Base-by-base conservation (phyloP, 2,113 vertebrate species). In the Rhabdomys dilectus region DNA sequence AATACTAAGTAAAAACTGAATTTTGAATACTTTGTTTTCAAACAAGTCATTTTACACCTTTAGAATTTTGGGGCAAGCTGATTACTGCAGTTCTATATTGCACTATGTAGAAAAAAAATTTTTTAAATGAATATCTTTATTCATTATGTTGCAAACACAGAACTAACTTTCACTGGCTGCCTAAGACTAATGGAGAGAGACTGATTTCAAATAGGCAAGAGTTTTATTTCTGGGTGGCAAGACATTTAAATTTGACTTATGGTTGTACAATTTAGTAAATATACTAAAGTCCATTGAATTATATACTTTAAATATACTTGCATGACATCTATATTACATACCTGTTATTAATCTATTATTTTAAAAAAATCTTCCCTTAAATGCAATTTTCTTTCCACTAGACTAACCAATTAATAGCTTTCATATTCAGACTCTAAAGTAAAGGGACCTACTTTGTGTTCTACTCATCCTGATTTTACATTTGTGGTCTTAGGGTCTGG, bases 1-100 rank as follows among this genome's bases (percentile, higher is more conserved):
- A 94, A 42, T 26, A 68, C 4, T 26, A 96, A 51, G 36, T 82
- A 22, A 91, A 81, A 94, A 82, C 19, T 94, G 75, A 96, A 89
- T 42, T 93, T 84, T 91, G 88, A 88, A 94, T 16, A 86, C 5
- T 45, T 89, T 58, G 34, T n/a, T 82, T 82, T 39, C 36, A 82
- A 60, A 26, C 53, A 82, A 78, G 48, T 39, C 53, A 82, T 82
- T 60, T 81, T 58, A 58, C 5, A 58, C 34, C 21, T 58, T 24
- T 60, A 82, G 21, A 58, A 60, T 36, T 82, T 39, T 82, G 12
- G 12, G 53, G 22, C 53, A 60, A 82, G 6, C 3, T 81, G 21
- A n/a, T 51, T 82, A 26, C 12, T 82, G 53, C 51, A 81, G 78
- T 26, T 58, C 13, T 58, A 60, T 82, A 26, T 24, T 82, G 53